phyloP scores from a whole-genome alignment of 2,113 vertebrate species.

The Eonycteris spelaea region DNA sequence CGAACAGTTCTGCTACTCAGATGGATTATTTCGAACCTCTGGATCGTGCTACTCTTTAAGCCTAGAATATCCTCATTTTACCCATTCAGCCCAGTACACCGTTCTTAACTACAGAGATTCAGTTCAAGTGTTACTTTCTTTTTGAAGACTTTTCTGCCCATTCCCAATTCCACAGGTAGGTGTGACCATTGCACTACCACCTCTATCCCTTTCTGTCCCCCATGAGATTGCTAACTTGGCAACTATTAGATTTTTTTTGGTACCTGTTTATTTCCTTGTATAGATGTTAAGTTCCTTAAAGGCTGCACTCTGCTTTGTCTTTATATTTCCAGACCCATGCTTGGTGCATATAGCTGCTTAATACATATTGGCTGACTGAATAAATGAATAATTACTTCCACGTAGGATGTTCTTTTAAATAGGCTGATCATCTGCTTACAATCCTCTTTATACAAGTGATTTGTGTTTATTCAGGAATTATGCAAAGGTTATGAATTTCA shows the following conservation, averaged over 20 bases:
- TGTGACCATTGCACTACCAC: background rate
- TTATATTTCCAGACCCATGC: slow-evolving; percentile 6
- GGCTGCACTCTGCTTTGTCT: background rate
- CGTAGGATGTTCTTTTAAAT: background rate
- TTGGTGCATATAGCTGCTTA: background rate
- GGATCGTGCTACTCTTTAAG: background rate
- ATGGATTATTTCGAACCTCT: background rate
- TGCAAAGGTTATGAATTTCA: slow-evolving; percentile 16
- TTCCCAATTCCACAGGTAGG: background rate
- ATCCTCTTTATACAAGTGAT: background rate
- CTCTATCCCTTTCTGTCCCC: background rate
- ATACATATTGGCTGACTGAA: background rate
- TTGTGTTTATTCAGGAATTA: background rate
- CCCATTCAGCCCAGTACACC: background rate
- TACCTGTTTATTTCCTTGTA: background rate
- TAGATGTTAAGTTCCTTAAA: background rate
- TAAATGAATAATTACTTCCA: slow-evolving; percentile 3
- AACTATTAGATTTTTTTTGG: background rate
- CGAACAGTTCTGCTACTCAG: background rate
- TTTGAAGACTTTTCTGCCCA: background rate
- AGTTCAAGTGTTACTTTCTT: background rate
- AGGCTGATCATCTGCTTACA: background rate
- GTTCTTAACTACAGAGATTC: background rate
- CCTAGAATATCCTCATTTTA: background rate
- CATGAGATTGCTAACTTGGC: background rate